Percentiles rank a stretch among this genome's conserved stretches.
phyloP scores from a whole-genome alignment of 2,113 vertebrate genomes.

The Ramphastos sulfuratus region DNA sequence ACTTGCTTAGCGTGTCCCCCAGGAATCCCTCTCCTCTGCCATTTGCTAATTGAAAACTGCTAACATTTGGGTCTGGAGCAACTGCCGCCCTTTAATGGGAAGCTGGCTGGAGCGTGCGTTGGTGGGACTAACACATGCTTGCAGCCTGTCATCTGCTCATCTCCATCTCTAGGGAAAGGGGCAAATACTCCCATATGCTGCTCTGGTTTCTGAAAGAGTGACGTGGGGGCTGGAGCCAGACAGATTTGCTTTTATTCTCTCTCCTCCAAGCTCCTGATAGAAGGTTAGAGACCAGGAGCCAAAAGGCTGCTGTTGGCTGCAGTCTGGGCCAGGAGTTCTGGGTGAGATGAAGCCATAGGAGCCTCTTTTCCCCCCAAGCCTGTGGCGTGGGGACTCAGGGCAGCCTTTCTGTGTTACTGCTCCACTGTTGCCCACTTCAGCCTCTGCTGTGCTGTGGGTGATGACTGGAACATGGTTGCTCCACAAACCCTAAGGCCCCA shows the following conservation, averaged over 20 bases:
- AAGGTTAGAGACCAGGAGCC: background rate
- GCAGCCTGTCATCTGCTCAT: slow-evolving; percentile 42
- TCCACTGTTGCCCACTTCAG: background rate
- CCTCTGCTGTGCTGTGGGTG: background rate
- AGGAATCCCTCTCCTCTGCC: slow-evolving; percentile 59
- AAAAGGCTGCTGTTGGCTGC: background rate
- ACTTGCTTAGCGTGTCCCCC: slow-evolving; percentile 45
- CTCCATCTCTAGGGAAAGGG: slow-evolving; percentile 58
- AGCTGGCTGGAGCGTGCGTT: slow-evolving; percentile 29
- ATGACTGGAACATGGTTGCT: background rate
- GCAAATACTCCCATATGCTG: slow-evolving; percentile 56
- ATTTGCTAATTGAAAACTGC: slow-evolving; percentile 68
- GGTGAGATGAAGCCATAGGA: background rate
- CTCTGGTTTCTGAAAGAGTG: slow-evolving; percentile 29
- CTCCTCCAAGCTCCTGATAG: background rate
- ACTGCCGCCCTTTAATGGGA: slow-evolving; percentile 39
- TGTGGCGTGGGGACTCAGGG: fast-evolving
- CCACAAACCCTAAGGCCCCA: background rate
- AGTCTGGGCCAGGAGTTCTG: background rate
- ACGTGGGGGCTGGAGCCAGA: slow-evolving; percentile 38
- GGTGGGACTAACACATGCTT: slow-evolving; percentile 54
- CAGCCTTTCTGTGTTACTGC: background rate
- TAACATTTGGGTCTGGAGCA: slow-evolving; percentile 59
- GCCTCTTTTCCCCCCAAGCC: background rate
- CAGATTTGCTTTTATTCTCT: slow-evolving; percentile 44